Evolutionary conservation across 2,113 vertebrate genomes (phyloP).

Genomic region (Callospermophilus lateralis): DNA sequence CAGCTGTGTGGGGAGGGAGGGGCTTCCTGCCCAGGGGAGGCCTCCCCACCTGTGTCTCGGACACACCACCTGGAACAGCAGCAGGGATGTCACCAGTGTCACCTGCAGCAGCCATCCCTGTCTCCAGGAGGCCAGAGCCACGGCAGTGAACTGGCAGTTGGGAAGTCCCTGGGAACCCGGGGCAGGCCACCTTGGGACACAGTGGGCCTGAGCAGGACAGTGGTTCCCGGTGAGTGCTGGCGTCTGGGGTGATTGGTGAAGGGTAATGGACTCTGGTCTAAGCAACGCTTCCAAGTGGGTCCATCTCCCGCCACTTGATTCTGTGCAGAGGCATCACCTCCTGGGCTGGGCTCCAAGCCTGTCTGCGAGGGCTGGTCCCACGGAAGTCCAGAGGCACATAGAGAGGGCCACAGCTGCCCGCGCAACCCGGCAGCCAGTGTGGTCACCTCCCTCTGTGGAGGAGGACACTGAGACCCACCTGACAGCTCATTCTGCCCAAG

Average conservation of each 20-base stretch:
- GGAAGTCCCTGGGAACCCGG: not conserved
- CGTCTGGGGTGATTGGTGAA: slow-evolving; percentile 28
- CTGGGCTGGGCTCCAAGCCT: not conserved
- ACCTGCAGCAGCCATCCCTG: not conserved
- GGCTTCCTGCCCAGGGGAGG: not conserved
- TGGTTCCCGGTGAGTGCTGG: not conserved
- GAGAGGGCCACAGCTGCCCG: not conserved
- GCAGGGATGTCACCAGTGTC: not conserved
- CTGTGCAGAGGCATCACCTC: not conserved
- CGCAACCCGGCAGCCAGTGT: not conserved
- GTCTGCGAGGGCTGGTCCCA: rapidly evolving
- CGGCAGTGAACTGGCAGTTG: not conserved
- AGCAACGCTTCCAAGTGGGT: slow-evolving; percentile 19
- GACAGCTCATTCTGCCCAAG: not conserved
- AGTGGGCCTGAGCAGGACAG: not conserved
- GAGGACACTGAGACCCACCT: not conserved
- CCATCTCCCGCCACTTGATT: not conserved
- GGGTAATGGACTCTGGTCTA: slow-evolving; percentile 16
- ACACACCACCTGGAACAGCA: not conserved
- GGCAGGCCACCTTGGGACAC: not conserved
- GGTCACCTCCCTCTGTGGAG: not conserved
- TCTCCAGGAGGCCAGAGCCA: not conserved
- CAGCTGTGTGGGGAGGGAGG: not conserved
- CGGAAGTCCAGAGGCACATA: no score
- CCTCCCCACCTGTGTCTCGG: not conserved